These are phyloP conservation scores for Myocastor coypus DNA, from an alignment of 2,113 vertebrate species.

Conservation along the genomic window DNA sequence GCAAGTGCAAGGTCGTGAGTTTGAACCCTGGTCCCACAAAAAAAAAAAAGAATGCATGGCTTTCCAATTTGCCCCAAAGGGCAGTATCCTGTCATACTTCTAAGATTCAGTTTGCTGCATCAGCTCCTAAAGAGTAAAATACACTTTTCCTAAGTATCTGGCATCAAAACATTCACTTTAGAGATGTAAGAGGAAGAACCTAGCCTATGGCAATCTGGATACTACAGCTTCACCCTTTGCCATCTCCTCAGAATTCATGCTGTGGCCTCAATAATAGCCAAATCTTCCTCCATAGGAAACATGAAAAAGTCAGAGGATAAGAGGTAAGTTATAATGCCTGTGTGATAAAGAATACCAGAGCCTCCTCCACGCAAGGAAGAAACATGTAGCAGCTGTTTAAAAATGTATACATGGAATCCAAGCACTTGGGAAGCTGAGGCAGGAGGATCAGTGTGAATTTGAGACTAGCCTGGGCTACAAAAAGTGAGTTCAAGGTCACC, in stretches of 20 bases:
- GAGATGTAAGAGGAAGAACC: background rate
- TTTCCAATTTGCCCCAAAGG: conserved; percentile 31
- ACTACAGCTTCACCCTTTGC: background rate
- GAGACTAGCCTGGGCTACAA: too few relatives aligned
- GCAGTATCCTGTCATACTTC: background rate
- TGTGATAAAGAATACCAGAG: background rate
- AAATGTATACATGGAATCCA: background rate
- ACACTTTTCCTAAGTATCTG: conserved; percentile 35
- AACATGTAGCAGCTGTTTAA: background rate
- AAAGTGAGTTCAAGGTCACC: too few relatives aligned
- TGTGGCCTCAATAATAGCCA: background rate
- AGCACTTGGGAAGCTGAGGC: too few relatives aligned
- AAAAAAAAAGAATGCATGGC: background rate
- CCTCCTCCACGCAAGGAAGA: background rate
- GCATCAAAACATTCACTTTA: conserved; percentile 39
- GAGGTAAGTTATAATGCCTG: background rate
- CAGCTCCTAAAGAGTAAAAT: background rate
- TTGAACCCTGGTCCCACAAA: too few relatives aligned
- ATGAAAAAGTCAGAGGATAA: background rate
- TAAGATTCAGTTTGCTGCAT: conserved; percentile 7
- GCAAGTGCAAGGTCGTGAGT: too few relatives aligned
- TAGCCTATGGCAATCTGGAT: background rate
- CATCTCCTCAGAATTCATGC: background rate
- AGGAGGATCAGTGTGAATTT: too few relatives aligned
- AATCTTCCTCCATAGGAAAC: background rate